Evolutionary conservation across 2,888 invertebrate species (phyloP), one percentile per base, ranked within the genome.

Genomic region (Platycheirus albimanus): DNA sequence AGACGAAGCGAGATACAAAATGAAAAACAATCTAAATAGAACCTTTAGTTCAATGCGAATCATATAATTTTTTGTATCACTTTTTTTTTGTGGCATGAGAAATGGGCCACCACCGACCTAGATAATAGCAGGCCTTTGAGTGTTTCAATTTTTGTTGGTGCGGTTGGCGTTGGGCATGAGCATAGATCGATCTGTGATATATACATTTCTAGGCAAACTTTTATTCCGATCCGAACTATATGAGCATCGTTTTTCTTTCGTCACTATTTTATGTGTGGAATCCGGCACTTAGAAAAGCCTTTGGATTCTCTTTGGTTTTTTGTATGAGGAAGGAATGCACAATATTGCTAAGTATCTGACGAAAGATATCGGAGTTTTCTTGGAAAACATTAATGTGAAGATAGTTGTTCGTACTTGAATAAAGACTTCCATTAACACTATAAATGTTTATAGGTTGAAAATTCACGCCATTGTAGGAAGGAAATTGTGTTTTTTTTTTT

Each of bases 21-120:
- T 41, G 61, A 70, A 56, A 51, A 51, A 56, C 56, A 76, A 63
- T 75, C 36, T 61, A 19, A 61, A 61, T 4, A 71, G 66, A 81
- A 81, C 66, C 80, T 81, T 76, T 61, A 66, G 75, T 64, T 80
- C 70, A 71, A 81, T 76, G 76, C 76, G 71, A 71, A 81, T 81
- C 70, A 47, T 66, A 45, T 66, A 45, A 58, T 15, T 76, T 81
- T 81, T 81, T 71, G 79, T 58, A 78, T 78, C 11, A 24, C 33
- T 61, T 41, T 69, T 19, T 36, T 51, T 75, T 75, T 66, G 64
- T 61, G 54, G 28, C 58, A 45, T 81, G 81, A 77, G 81, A 81
- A 81, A 81, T 81, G 71, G 77, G 81, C 77, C 81, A 81, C 71
- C 71, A 56, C 36, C 64, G 81, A 77, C 81, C 81, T 66, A 81